These are phyloP conservation scores for Diorhabda sublineata DNA, from an alignment of 1,140 invertebrate genomes.

Conservation along the genomic window DNA sequence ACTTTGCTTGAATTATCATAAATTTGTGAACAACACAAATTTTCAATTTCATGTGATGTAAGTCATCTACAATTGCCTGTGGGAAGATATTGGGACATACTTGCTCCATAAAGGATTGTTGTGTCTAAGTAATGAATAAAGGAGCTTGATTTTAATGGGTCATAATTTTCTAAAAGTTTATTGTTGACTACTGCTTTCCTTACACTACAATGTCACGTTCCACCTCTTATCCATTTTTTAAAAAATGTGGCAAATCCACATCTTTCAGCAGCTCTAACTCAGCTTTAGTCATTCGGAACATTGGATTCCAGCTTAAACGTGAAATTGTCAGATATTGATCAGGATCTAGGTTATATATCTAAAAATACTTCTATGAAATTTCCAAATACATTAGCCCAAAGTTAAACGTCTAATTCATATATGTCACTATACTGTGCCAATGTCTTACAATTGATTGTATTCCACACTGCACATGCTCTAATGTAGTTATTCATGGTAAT, in stretches of 20 bases:
- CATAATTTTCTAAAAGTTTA: not conserved
- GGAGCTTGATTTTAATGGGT: not conserved
- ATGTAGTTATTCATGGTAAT: too few species aligned
- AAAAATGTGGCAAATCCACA: not conserved
- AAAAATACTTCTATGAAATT: not conserved
- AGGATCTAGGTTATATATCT: not conserved
- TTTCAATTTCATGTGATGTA: not conserved
- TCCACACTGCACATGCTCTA: too few species aligned
- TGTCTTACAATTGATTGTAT: too few species aligned
- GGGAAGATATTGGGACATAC: not conserved
- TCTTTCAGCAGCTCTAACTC: not conserved
- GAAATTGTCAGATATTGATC: not conserved
- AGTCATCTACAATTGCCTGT: not conserved
- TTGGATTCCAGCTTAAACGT: not conserved
- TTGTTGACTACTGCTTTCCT: constrained; percentile 32
- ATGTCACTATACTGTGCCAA: too few species aligned
- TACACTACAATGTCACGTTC: constrained; percentile 25
- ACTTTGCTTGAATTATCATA: not conserved
- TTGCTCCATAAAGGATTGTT: not conserved
- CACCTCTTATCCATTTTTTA: not conserved
- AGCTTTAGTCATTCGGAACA: not conserved
- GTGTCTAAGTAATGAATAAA: not conserved
- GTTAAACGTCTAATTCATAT: not conserved
- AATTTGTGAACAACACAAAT: not conserved
- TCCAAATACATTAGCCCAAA: not conserved